Base-by-base conservation (phyloP, 1,140 invertebrate species). In the Apis cerana region DNA sequence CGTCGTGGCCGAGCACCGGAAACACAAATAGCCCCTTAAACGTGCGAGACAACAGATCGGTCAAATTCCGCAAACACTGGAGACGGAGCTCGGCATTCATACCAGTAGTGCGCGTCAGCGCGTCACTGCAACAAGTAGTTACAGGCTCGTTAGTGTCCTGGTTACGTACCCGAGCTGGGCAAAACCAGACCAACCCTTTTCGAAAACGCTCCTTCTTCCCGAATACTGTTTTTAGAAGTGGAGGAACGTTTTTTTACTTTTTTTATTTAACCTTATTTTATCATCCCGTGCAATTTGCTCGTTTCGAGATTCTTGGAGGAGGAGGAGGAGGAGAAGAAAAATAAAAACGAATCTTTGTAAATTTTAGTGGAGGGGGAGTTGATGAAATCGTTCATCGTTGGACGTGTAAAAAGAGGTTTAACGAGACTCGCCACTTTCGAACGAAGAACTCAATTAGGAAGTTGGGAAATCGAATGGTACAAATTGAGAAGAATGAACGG, bases 11-110 rank as follows among this genome's bases (percentile, higher is more conserved):
- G 79, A 98, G 91, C 2, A 97, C 97, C 7, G 97, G 97, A 90
- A 97, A 97, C 48, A 98, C 96, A 90, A 97, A 97, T 90, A 97
- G 96, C 69, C 96, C 96, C 77, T 96, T 96, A 93, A 98, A 98
- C 27, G 97, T 97, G 87, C 95, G 95, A 48, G 96, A 95, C 75
- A 97, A 94, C 64, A 97, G 93, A 85, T 97, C 96, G 0, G 97
- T 97, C 48, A 97, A 95, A 92, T 97, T 97, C 84, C 96, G 95
- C 64, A 97, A 94, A 48, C 96, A 95, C 86, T 96, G 95, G 86
- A 97, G 91, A 86, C 96, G 96, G 72, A 95, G 93, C 83, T 95
- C 95, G 71, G 96, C 96, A 80, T 91, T 95, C 83, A 96, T 94
- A 64, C 93, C 94, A 13, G 94, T 94, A 52, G 94, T 94, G 77